phyloP scores from a whole-genome alignment of 2,113 vertebrate genomes.

The Syrrhaptes paradoxus region DNA sequence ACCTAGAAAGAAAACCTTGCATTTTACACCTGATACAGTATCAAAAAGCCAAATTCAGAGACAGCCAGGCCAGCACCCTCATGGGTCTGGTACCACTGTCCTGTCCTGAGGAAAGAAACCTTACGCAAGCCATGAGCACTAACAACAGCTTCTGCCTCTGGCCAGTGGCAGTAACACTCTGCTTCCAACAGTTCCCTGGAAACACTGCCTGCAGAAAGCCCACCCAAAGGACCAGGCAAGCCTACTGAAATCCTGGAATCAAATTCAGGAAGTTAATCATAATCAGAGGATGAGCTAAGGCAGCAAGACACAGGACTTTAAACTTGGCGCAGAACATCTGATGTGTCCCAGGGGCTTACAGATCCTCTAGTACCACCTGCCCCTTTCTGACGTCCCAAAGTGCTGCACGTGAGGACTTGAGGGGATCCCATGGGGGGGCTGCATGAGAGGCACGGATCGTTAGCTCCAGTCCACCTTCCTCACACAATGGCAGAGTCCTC shows the following conservation, averaged over 20 bases:
- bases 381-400: not conserved
- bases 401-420: not conserved
- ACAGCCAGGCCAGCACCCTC: not conserved
- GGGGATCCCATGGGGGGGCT: not conserved
- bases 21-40: not conserved
- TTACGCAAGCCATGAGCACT: rapidly evolving
- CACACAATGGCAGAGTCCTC: not conserved
- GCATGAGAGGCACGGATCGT: not conserved
- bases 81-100: rapidly evolving
- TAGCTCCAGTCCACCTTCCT: not conserved
- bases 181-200: not conserved
- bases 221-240: rapidly evolving
- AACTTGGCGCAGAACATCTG: no score
- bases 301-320: not conserved
- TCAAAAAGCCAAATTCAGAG: not conserved
- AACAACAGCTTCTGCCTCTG: not conserved
- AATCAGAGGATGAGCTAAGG: not conserved
- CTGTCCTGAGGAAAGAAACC: not conserved
- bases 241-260: not conserved
- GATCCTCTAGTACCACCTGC: not conserved
- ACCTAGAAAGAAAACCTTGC: not conserved
- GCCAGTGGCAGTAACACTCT: not conserved
- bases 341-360: not conserved
- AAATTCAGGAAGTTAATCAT: rapidly evolving
- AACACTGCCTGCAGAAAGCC: not conserved